Evolutionary conservation across 2,888 invertebrate species (phyloP), one percentile per base, ranked within the genome.

Genomic region (Apamea sordens): DNA sequence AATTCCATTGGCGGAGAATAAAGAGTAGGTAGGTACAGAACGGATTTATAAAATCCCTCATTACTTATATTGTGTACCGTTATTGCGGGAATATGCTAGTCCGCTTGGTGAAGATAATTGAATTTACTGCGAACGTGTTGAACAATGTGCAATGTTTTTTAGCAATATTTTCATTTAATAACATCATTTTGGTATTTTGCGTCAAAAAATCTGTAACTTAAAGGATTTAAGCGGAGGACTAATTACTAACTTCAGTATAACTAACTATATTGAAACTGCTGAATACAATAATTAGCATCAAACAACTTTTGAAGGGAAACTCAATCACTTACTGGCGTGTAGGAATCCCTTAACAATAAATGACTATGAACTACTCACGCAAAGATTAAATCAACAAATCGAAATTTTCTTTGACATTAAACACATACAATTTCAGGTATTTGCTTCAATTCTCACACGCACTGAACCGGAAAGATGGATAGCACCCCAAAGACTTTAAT

Each of bases 401-500:
- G 13, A 32, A 83, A 59, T 72, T 85, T 87, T 84, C 82, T 79
- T 77, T 65, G 41, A 64, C 80, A 84, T 79, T 86, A 83, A 82
- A 82, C 81, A 83, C 73, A 77, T 80, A 80, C 67, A 85, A 85
- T 78, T 47, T 85, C 73, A 82, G 67, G 70, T 82, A 82, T 86
- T 82, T 82, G 72, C 77, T 77, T 77, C 70, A 79, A 88, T 88
- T 87, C 83, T 84, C 77, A 80, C 65, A 81, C 73, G 83, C 87
- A 78, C 79, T 80, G 86, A 86, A 73, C 80, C 76, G 79, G 76
- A 78, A 90, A 90, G 88, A 91, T 87, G 80, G 84, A 91, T 90
- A 76, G 89, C 79, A 79, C 88, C 88, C 86, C 0, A 82, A 89
- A 86, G 86, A 85, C 79, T 89, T 85, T 83, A 88, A 89, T 87